These are phyloP conservation scores for Gastracanthus pulcherrimus DNA, from an alignment of 2,888 invertebrate genomes.

Conservation along the genomic window DNA sequence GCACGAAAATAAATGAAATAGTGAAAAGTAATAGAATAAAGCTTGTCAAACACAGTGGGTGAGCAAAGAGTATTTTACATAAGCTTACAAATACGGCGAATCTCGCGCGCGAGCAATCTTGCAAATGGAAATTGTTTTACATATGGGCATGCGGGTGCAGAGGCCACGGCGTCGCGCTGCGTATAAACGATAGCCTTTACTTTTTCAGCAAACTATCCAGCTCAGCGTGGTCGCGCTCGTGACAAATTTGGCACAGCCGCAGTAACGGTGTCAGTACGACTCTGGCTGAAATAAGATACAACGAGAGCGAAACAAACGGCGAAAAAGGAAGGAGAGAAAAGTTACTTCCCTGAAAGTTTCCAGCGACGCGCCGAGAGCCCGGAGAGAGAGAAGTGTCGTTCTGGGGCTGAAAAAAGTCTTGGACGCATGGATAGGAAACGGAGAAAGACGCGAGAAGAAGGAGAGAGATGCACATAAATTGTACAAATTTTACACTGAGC, in stretches of 20 bases:
- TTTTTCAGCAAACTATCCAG: slow-evolving; percentile 46
- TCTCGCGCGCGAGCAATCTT: slow-evolving; percentile 33
- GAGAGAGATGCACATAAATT: slow-evolving; percentile 46
- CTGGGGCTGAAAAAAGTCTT: slow-evolving; percentile 10
- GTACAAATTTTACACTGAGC: slow-evolving; percentile 38
- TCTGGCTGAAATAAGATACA: slow-evolving; percentile 54
- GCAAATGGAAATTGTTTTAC: slow-evolving; percentile 49
- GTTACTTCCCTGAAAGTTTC: slow-evolving; percentile 50
- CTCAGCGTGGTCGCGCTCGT: background rate
- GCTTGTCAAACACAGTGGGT: background rate
- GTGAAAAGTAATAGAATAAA: slow-evolving; percentile 17
- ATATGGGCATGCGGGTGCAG: background rate
- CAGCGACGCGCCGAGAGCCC: slow-evolving; percentile 17
- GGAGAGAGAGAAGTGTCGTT: slow-evolving; percentile 33
- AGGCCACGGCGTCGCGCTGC: background rate
- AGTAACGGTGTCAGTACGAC: slow-evolving; percentile 39
- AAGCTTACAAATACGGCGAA: slow-evolving; percentile 15
- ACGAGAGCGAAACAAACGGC: slow-evolving; percentile 49
- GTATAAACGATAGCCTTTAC: slow-evolving; percentile 49
- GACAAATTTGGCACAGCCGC: slow-evolving; percentile 54
- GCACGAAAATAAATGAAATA: background rate
- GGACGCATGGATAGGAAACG: background rate
- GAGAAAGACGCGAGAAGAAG: slow-evolving; percentile 26
- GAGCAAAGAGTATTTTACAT: slow-evolving; percentile 20
- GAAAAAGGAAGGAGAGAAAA: slow-evolving; percentile 48